phyloP scores from a whole-genome alignment of 2,113 vertebrate genomes.

The Myrmophylax atrothorax region DNA sequence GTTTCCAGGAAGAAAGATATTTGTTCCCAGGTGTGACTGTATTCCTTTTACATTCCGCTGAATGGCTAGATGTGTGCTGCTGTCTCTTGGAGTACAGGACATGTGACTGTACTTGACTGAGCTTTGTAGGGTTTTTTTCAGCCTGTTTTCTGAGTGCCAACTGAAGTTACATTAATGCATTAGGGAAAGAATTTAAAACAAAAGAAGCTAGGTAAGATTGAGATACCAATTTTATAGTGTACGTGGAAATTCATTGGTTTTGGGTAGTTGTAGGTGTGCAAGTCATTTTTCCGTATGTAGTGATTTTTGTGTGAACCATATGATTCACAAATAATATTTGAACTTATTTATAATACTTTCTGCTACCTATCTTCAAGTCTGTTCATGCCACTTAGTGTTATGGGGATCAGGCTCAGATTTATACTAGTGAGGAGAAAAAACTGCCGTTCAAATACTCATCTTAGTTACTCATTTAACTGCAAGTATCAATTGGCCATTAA shows the following conservation, averaged over 20 bases:
- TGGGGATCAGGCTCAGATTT: not conserved
- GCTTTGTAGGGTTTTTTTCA: not conserved
- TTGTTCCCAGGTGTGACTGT: not conserved
- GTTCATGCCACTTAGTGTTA: fast-evolving
- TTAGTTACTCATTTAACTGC: fast-evolving
- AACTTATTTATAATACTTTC: not conserved
- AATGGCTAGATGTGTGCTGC: not conserved
- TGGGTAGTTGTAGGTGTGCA: not conserved
- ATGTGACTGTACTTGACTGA: fast-evolving
- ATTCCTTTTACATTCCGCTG: fast-evolving
- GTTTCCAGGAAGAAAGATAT: fast-evolving
- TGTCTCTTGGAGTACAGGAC: not conserved
- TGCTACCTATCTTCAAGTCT: not conserved
- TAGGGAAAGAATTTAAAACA: not conserved
- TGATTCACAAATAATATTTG: not conserved
- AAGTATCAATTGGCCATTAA: not conserved
- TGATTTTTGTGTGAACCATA: not conserved
- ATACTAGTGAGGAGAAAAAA: not conserved
- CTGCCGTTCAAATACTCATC: not conserved
- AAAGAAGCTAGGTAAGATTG: not conserved
- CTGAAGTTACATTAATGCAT: not conserved
- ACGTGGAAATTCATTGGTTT: not conserved
- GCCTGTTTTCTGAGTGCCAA: not conserved
- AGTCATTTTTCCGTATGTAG: not conserved
- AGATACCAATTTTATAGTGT: not conserved